phyloP scores from a whole-genome alignment of 2,888 invertebrate genomes.

The Zelleria hepariella region DNA sequence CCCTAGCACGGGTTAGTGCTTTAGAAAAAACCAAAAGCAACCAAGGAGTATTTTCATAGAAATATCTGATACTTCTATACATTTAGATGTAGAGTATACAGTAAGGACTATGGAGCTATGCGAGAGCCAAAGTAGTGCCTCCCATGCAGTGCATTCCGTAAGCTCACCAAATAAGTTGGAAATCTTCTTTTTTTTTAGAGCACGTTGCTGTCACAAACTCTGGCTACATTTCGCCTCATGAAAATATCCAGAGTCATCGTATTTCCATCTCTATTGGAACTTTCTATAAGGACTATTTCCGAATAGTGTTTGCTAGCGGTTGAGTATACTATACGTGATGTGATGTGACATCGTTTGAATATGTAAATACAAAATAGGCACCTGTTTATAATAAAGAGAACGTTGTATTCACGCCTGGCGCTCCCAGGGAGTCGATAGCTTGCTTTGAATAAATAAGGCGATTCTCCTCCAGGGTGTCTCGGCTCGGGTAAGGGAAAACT shows the following conservation, averaged over 20 bases:
- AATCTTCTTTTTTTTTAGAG: not conserved
- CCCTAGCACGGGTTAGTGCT: too few species aligned
- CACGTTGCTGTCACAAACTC: not conserved
- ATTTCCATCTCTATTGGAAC: not conserved
- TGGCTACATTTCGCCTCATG: not conserved
- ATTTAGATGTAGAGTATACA: too few species aligned
- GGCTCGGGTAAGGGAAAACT: not conserved
- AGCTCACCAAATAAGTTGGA: not conserved
- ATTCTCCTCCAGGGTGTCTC: not conserved
- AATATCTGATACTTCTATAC: too few species aligned
- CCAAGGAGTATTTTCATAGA: too few species aligned
- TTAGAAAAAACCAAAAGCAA: too few species aligned
- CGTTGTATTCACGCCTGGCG: not conserved
- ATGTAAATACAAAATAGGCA: not conserved
- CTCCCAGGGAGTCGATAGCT: constrained; percentile 2
- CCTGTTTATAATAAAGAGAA: not conserved
- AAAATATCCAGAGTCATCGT: not conserved
- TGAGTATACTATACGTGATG: not conserved
- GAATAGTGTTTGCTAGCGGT: not conserved
- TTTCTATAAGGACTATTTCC: not conserved
- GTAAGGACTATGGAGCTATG: too few species aligned
- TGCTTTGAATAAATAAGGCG: constrained; percentile 4
- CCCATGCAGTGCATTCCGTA: not conserved
- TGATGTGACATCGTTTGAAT: not conserved
- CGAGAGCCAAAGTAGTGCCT: too few species aligned